Percentiles rank a stretch among this genome's conserved stretches.
Conservation (phyloP, 2,888 invertebrate species). For the Leuctra nigra region DNA sequence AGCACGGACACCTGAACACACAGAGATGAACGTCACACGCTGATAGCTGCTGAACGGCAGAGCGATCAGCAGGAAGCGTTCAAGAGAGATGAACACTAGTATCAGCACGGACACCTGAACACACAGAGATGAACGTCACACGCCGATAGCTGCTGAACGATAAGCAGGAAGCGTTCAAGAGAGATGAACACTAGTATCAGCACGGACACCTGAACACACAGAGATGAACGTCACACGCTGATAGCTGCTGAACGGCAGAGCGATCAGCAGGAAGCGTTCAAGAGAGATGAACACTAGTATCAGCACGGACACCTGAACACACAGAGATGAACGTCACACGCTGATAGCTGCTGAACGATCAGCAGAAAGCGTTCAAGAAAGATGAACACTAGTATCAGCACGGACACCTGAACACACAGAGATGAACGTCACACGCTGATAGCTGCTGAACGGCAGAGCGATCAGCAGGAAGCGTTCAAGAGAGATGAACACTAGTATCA, state of each 20-base stretch:
- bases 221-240: slow-evolving; percentile 47
- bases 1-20: slow-evolving; percentile 54
- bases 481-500: slow-evolving; percentile 62
- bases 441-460: slow-evolving; percentile 51
- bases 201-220: slow-evolving; percentile 54
- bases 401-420: slow-evolving; percentile 54
- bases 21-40: slow-evolving; percentile 47
- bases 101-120: slow-evolving; percentile 60
- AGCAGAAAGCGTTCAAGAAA: no score
- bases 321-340: no score
- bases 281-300: slow-evolving; percentile 62
- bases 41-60: slow-evolving; percentile 51
- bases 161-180: no score
- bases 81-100: slow-evolving; percentile 61
- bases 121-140: no score
- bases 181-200: slow-evolving; percentile 57
- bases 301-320: slow-evolving; percentile 58
- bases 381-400: slow-evolving; percentile 57
- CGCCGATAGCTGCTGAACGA: no score
- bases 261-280: slow-evolving; percentile 58
- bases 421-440: slow-evolving; percentile 47
- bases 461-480: slow-evolving; percentile 59
- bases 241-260: slow-evolving; percentile 51
- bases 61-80: slow-evolving; percentile 57
- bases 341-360: no score